Evolutionary conservation across 1,140 invertebrate species (phyloP), one percentile per base, ranked within the genome.

Genomic region (Chrysopa pallens): DNA sequence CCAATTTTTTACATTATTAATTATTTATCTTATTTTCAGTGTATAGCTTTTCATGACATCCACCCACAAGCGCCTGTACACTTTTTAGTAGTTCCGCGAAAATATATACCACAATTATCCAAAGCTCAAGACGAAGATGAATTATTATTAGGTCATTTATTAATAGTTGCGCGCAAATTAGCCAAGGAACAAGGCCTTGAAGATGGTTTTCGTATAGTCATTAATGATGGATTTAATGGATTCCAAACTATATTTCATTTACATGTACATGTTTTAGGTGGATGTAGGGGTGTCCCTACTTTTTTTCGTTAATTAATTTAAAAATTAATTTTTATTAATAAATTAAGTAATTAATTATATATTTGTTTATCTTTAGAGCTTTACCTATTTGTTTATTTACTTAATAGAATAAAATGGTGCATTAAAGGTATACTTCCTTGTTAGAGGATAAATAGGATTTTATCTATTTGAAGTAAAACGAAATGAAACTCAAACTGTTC

Each of bases 81-180:
- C 62, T 96, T 97, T 57, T 61, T 99, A 48, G 93, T 99, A 0
- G 96, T 98, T 53, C 95, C 94, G 7, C 76, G 81, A 38, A 95
- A 93, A 60, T 76, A 79, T 1, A 94, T 98, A 50, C 6, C 74
- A 0, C 82, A 81, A 62, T 60, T 98, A 0, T 84, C 84, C 0
- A 73, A 75, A 52, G 74, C 79, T n/a, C 70, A 76, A 42, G 82
- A 90, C 50, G 67, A 57, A 1, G 90, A 89, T 62, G 72, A 76
- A 46, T 56, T 70, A 46, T 50, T 82, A 1, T 55, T 84, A 48
- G 84, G 84, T 1, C 86, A 90, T 58, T 61, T 92, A 11, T 65
- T 92, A 63, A 55, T 78, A 7, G 78, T 78, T n/a, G 87, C 87
- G 5, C 72, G 72, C n/a, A 82, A 84, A 56, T 70, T 89, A 28